Evolutionary conservation across 35 echinoderm and acorn worm genomes (phyloP), one percentile per base, ranked within the genome.

Genomic region (Ophioderma brevispina): DNA sequence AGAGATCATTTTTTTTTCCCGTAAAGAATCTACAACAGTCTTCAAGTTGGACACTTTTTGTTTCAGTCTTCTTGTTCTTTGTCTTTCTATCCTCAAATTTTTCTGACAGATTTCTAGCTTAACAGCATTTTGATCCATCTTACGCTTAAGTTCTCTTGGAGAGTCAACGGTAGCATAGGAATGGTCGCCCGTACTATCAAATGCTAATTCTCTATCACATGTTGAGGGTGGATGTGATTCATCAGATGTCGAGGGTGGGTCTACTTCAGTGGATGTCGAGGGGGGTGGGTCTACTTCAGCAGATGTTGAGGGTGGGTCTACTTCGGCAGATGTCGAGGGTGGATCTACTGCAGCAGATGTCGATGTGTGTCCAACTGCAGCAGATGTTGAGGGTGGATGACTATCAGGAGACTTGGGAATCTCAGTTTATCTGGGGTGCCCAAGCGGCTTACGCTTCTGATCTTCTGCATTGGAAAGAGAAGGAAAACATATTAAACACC

Each of bases 61-160:
- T 52, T 52, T 52, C 46, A 52, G 21, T 21, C 8, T 11, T 21
- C 46, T 52, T 11, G 46, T 52, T 52, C 46, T 52, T 21, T 52
- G 46, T 21, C 21, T 8, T 52, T 52, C 46, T 52, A 52, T 21
- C 21, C 21, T 52, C 8, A 52, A 21, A 8, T 52, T 52, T 52
- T 52, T 52, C 46, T 52, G 8, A 21, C 46, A 52, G 8, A 21
- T 11, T 52, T 52, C 46, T 52, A 52, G 46, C 8, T 8, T 21
- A 52, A 11, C 46, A 11, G 21, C 8, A 11, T 8, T 28, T 10
- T 13, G 25, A 32, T 55, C 43, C 0, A 85, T 35, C 35, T 70
- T 56, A 11, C 36, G 84, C 63, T 86, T 86, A 2, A 85, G 23
- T 23, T 50, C 33, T 32, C 82, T n/a, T 56, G 82, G 82, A 36